Conservation (phyloP, 2,888 invertebrate species). For the Entomobrya multifasciata region DNA sequence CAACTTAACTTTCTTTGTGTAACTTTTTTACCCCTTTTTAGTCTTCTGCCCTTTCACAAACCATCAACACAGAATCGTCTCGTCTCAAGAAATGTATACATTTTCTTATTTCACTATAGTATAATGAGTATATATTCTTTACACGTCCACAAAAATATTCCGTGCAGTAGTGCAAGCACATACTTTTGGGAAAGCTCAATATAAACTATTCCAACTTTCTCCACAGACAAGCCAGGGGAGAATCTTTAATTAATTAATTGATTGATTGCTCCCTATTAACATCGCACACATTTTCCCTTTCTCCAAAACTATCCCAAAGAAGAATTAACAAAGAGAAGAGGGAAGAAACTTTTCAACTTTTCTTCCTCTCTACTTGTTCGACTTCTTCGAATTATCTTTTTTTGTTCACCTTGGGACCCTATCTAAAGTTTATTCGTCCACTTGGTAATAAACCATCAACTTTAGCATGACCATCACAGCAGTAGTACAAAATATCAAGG, state of each 20-base stretch:
- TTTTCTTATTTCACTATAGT: neutral
- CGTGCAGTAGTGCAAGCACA: no score
- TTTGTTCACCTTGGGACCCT: slow-evolving; percentile 27
- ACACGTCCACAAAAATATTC: no score
- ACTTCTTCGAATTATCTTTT: slow-evolving; percentile 5
- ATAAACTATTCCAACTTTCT: neutral
- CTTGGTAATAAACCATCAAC: slow-evolving; percentile 6
- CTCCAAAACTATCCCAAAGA: neutral
- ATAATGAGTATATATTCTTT: neutral
- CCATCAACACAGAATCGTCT: no score
- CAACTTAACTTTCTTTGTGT: neutral
- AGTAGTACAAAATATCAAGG: no score
- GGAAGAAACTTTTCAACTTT: slow-evolving; percentile 1
- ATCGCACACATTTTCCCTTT: neutral
- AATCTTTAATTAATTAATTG: slow-evolving; percentile 70
- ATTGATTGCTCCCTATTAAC: slow-evolving; percentile 63
- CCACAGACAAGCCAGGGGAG: slow-evolving; percentile 3
- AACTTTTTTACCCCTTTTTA: slow-evolving; percentile 15
- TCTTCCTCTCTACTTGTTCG: neutral
- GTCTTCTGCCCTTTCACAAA: neutral
- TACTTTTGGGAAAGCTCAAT: neutral
- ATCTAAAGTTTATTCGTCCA: neutral
- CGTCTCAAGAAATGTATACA: no score
- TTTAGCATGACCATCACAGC: neutral
- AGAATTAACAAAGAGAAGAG: neutral